phyloP scores from a whole-genome alignment of 2,113 vertebrate species.

The Heloderma charlesbogerti region DNA sequence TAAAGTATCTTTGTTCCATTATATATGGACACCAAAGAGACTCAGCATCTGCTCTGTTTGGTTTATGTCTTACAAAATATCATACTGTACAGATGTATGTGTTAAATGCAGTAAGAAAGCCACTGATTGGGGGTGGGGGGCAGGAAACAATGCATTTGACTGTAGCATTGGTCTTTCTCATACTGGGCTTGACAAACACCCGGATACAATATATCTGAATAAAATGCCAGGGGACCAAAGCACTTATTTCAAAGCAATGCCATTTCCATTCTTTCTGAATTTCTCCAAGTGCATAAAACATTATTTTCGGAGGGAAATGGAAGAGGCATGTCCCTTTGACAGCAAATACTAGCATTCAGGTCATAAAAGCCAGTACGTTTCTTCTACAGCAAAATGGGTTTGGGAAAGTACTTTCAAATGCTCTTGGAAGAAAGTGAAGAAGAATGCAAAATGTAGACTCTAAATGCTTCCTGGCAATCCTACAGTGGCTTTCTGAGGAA shows the following conservation, averaged over 20 bases:
- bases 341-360: neutral
- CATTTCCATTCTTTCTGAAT: conserved; percentile 27
- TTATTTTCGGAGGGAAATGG: neutral
- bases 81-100: conserved; percentile 55
- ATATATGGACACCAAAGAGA: conserved; percentile 56
- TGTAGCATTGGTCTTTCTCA: conserved; percentile 46
- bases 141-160: conserved; percentile 49
- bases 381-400: conserved; percentile 3
- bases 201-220: conserved; percentile 41
- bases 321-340: neutral
- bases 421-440: neutral
- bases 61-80: conserved; percentile 64
- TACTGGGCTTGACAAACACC: conserved; percentile 52
- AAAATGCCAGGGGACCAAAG: conserved; percentile 45
- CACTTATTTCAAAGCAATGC: conserved; percentile 43
- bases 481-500: conserved; percentile 15
- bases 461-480: neutral
- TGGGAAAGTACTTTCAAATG: neutral
- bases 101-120: conserved; percentile 54
- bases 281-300: neutral
- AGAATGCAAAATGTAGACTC: neutral
- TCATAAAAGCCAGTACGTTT: neutral
- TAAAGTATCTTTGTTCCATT: conserved; percentile 65
- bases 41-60: conserved; percentile 65
- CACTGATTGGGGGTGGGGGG: conserved; percentile 20